Evolutionary conservation across 2,888 invertebrate genomes (phyloP), one percentile per base, ranked within the genome.

Genomic region (Sicus ferrugineus): DNA sequence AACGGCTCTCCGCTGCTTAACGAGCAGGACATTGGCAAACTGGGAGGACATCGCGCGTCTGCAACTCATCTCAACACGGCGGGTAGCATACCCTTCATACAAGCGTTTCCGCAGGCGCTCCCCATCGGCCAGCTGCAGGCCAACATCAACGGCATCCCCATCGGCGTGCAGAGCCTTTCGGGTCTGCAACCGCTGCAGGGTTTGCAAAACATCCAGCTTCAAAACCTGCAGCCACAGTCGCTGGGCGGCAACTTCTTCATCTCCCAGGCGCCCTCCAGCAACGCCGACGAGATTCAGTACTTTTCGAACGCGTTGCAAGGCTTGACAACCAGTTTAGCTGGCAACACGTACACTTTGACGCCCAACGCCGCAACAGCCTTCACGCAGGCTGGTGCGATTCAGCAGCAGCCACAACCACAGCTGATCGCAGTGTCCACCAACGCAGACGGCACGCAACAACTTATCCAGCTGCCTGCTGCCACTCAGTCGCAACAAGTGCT

Each of bases 201-300:
- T 9, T 59, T 73, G 46, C 75, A 76, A 31, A 74, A 75, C 54
- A 72, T 81, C 54, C 83, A 82, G 30, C 72, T 77, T 16, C 73
- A 80, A 19, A 76, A 79, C 26, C 46, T 80, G 56, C 82, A 82
- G 63, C 80, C 81, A 0, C 83, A 83, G 23, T 52, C 79, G 0
- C 70, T 81, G 64, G 82, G 80, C 59, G 81, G 80, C n/a, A 80
- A 81, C 70, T 83, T 83, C 63, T 82, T 80, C 46, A 76, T 82
- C 19, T 82, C 81, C 2, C 78, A 80, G 31, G 72, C 69, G 21
- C 71, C 71, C 9, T 59, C 73, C 0, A 66, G 42, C 0, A 65
- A 61, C 3, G 71, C 72, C 2, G 78, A 82, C 5, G 82, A 82
- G 61, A 63, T 82, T 50, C 83, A 83, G 28, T 68, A 82, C 2